Conservation (phyloP, 2,888 invertebrate genomes). For the Ethmia dodecea region DNA sequence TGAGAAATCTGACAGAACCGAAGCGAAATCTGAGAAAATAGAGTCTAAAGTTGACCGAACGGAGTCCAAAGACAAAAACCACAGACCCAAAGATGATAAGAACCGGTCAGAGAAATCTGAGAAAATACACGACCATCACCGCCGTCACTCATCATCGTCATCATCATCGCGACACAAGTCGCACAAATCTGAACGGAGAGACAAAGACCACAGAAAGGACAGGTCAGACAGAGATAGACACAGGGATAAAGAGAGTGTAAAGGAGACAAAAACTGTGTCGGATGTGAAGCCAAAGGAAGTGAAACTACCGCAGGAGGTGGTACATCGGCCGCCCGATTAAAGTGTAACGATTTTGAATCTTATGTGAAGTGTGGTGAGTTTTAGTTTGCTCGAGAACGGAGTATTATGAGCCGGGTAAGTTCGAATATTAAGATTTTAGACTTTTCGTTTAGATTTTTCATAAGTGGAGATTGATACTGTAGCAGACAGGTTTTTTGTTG, state of each 20-base stretch:
- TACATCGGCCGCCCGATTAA: conserved; percentile 60
- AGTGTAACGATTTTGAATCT: conserved; percentile 7
- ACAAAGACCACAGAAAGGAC: conserved; percentile 16
- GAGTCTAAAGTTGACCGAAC: conserved; percentile 6
- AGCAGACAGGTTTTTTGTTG: no score
- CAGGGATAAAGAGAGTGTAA: conserved; percentile 20
- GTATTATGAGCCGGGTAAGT: no score
- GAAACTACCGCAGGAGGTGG: conserved; percentile 44
- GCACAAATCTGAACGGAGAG: conserved; percentile 27
- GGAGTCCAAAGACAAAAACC: conserved; percentile 30
- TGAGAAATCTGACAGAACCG: conserved; percentile 1
- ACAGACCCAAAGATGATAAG: conserved; percentile 46
- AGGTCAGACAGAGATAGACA: conserved; percentile 6
- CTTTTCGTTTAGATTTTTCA: no score
- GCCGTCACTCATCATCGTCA: conserved; percentile 54
- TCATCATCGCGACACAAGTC: conserved; percentile 52
- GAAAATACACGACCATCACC: conserved; percentile 48
- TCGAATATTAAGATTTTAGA: no score
- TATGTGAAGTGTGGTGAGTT: neutral
- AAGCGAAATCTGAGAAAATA: neutral
- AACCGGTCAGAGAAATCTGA: conserved; percentile 27
- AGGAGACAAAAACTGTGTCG: conserved; percentile 30
- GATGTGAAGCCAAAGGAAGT: conserved; percentile 28
- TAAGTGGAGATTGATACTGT: no score
- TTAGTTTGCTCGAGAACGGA: no score